phyloP scores from a whole-genome alignment of 2,888 invertebrate species.

The Thymelicus lineola region DNA sequence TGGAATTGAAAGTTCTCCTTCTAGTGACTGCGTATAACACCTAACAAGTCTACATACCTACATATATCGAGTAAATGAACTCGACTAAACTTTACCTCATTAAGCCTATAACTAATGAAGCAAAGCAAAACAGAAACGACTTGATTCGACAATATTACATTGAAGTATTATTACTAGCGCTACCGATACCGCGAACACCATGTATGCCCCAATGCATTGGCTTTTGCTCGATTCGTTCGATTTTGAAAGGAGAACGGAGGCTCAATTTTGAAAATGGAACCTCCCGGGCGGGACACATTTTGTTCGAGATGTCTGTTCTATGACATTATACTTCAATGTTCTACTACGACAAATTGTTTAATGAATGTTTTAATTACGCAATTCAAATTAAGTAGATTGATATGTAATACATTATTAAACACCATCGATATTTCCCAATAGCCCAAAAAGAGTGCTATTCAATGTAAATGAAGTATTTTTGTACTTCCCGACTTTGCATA shows the following conservation, averaged over 20 bases:
- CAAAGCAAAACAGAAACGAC: neutral
- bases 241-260: too few relatives aligned
- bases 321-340: too few relatives aligned
- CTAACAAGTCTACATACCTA: neutral
- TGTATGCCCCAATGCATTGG: too few relatives aligned
- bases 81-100: neutral
- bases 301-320: too few relatives aligned
- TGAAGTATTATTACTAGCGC: too few relatives aligned
- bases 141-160: neutral
- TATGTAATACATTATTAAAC: slow-evolving; percentile 29
- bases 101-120: slow-evolving; percentile 1
- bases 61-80: slow-evolving; percentile 1
- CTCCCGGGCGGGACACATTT: too few relatives aligned
- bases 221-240: too few relatives aligned
- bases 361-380: slow-evolving; percentile 11
- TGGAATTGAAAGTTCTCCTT: slow-evolving; percentile 3
- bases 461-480: slow-evolving; percentile 67
- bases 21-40: slow-evolving; percentile 1
- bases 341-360: too few relatives aligned
- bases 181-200: too few relatives aligned
- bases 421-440: slow-evolving; percentile 28
- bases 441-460: slow-evolving; percentile 54
- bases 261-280: too few relatives aligned
- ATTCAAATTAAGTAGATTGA: slow-evolving; percentile 25
- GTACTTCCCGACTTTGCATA: slow-evolving; percentile 55